Base-by-base conservation (phyloP, 2,888 invertebrate genomes). In the Atrina japonica region DNA sequence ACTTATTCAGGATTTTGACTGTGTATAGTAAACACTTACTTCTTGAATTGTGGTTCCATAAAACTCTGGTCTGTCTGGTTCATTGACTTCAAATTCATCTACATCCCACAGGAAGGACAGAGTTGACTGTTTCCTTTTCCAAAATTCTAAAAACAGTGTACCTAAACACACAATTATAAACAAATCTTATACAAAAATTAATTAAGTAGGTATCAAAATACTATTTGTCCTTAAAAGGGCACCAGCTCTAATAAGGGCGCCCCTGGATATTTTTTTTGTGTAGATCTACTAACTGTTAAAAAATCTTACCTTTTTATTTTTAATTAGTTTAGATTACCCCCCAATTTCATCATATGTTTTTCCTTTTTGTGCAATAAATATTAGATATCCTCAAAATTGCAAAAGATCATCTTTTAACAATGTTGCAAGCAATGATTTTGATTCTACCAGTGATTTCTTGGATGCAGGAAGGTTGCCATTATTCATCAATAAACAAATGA, bases 61-160 rank as follows among this genome's bases (percentile, higher is more conserved):
- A 69, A 88, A 89, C 65, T 87, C 78, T 7, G 92, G 91, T 68
- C 92, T 78, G 77, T 92, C 91, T 2, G 91, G 91, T 68, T 92
- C 91, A 27, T 87, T 86, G 7, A 86, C 84, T 64, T 91, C 91
- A 78, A 90, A 91, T 69, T 89, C 87, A 59, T 91, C 89, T 1
- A 91, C 91, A 70, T 92, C 90, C 92, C 92, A 92, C 70, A 91
- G 86, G 73, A 91, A 91, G 1, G 92, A 90, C 27, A 91, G 76
- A 1, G 86, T 85, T 23, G 88, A 80, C 58, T 88, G 87, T 65
- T 89, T 88, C 18, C 91, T 78, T 73, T 89, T 89, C 91, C 91
- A 91, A 2, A 90, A 63, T 82, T 91, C 91, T 60, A 90, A 80
- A 70, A 91, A 91, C 6, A 91, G 76, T 9, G 91, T 90, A 43